Evolutionary conservation across 2,797 vertebrate species (phyloP).

Genomic region (Streptopelia turtur): DNA sequence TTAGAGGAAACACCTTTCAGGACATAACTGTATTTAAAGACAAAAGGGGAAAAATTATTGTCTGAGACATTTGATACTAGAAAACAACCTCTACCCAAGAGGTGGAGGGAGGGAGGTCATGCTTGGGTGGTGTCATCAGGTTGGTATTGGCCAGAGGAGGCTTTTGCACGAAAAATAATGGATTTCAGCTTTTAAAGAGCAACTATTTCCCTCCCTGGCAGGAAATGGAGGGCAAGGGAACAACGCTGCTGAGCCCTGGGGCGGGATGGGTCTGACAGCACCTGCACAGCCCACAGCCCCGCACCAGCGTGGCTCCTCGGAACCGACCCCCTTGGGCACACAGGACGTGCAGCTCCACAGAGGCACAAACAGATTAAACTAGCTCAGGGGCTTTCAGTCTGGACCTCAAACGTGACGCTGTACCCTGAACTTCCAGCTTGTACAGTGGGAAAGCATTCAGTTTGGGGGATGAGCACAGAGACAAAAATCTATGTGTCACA

Average conservation of each 20-base stretch:
- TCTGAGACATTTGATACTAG: background rate
- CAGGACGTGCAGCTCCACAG: accelerated
- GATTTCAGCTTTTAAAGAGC: background rate
- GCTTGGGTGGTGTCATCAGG: background rate
- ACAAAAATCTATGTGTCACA: too few relatives aligned
- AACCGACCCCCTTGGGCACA: accelerated
- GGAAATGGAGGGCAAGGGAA: accelerated
- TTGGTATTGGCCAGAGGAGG: accelerated
- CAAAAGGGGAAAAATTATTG: background rate
- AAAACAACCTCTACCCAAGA: background rate
- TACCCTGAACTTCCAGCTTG: background rate
- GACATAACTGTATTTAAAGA: background rate
- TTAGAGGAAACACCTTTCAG: background rate
- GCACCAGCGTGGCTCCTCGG: background rate
- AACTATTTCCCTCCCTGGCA: background rate
- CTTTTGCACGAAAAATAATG: background rate
- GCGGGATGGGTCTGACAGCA: accelerated
- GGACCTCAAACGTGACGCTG: accelerated
- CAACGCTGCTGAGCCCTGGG: background rate
- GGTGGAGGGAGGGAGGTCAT: background rate
- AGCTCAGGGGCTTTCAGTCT: background rate
- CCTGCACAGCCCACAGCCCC: background rate
- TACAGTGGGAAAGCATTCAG: background rate
- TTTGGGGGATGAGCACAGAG: background rate
- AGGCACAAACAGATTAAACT: background rate